Evolutionary conservation across 2,113 vertebrate species (phyloP).

Genomic region (Psephotus haematonotus): DNA sequence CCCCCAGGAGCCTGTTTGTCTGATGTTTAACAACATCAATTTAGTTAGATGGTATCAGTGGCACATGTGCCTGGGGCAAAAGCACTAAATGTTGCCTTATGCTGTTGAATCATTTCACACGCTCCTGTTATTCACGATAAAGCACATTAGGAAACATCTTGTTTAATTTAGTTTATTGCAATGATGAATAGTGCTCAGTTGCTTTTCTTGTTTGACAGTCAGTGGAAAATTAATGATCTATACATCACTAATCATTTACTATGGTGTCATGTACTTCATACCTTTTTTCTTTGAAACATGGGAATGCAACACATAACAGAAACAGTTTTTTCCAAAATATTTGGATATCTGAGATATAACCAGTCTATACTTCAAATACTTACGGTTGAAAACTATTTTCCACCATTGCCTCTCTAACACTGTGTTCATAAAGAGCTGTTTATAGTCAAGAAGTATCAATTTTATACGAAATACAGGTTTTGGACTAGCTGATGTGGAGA

Average conservation of each 20-base stretch:
- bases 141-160: neutral
- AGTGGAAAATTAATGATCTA: neutral
- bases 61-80: neutral
- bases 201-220: neutral
- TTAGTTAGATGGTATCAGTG: neutral
- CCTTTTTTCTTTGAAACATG: neutral
- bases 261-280: fast-evolving
- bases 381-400: neutral
- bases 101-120: neutral
- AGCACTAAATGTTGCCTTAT: neutral
- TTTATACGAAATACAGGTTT: neutral
- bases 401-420: neutral
- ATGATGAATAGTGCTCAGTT: neutral
- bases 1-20: neutral
- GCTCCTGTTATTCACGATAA: neutral
- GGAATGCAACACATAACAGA: neutral
- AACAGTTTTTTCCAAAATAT: neutral
- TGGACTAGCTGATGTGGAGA: neutral
- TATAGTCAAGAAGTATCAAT: neutral
- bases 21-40: neutral
- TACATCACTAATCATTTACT: neutral
- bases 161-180: slow-evolving; percentile 9
- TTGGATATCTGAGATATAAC: neutral
- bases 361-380: neutral
- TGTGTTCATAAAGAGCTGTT: neutral